Conservation (phyloP, 1,140 invertebrate genomes). For the Oryctes rhinoceros region DNA sequence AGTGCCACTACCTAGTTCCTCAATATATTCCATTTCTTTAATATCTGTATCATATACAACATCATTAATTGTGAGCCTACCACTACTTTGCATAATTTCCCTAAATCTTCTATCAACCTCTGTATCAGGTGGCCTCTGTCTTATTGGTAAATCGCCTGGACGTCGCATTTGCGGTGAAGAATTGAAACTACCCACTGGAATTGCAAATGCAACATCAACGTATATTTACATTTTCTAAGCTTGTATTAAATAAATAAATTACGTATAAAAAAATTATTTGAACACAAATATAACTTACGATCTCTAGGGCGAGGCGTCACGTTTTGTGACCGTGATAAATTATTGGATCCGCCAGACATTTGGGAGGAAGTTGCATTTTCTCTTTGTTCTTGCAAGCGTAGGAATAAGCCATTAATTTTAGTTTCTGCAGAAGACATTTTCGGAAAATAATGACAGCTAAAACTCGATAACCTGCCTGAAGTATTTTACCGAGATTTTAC, state of each 20-base stretch:
- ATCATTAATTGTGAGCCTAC: constrained; percentile 84
- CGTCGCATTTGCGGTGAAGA: constrained; percentile 51
- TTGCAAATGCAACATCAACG: constrained; percentile 15
- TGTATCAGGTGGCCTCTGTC: constrained; percentile 53
- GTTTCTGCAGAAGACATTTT: constrained; percentile 54
- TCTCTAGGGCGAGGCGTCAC: constrained; percentile 48
- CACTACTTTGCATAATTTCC: constrained; percentile 73
- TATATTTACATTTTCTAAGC: constrained; percentile 1
- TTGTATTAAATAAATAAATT: constrained; percentile 36
- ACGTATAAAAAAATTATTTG: constrained; percentile 47
- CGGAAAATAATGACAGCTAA: constrained; percentile 35
- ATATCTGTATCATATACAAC: constrained; percentile 84
- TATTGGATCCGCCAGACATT: constrained; percentile 46
- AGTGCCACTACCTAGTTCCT: constrained; percentile 94
- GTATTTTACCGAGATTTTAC: not conserved
- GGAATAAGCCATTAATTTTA: constrained; percentile 56
- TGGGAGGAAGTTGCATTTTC: constrained; percentile 43
- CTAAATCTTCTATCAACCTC: constrained; percentile 64
- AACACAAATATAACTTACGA: constrained; percentile 46
- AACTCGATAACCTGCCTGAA: constrained; percentile 22
- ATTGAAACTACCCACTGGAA: constrained; percentile 47
- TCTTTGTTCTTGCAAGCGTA: constrained; percentile 51
- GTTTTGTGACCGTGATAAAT: constrained; percentile 44
- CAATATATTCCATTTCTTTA: constrained; percentile 85
- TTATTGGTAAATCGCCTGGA: constrained; percentile 51